Evolutionary conservation across 1,140 invertebrate genomes (phyloP).

Genomic region (Anthonomus grandis): DNA sequence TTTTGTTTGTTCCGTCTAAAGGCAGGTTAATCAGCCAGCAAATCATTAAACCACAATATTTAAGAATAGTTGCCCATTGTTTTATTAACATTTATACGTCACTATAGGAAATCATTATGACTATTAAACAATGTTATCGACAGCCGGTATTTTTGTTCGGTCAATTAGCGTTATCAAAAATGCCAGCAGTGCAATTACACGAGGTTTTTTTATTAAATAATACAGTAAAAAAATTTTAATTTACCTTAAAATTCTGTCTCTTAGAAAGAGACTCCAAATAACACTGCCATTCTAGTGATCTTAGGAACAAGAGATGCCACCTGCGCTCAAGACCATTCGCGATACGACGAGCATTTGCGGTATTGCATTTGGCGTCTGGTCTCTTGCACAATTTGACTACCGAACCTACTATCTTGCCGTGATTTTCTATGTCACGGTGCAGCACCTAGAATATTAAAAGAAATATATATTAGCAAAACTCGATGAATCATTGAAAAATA

Average conservation of each 20-base stretch:
- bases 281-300: conserved; percentile 86
- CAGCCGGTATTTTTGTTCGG: not conserved
- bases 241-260: conserved; percentile 35
- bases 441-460: conserved; percentile 63
- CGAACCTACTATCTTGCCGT: conserved; percentile 75
- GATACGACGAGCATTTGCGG: conserved; percentile 47
- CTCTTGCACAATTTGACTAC: conserved; percentile 65
- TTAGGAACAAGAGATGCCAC: conserved; percentile 84
- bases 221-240: conserved; percentile 6
- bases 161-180: no score
- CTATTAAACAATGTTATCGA: no score
- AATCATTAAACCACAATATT: no score
- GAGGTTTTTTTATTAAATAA: no score
- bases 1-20: no score
- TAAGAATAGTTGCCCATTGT: no score
- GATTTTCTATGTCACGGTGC: conserved; percentile 79
- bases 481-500: no score
- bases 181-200: no score
- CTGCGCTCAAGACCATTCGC: conserved; percentile 68
- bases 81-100: no score
- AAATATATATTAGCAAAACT: not conserved
- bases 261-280: conserved; percentile 59
- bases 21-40: no score
- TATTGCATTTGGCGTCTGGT: conserved; percentile 40
- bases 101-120: no score